Evolutionary conservation across 2,888 invertebrate species (phyloP).

Genomic region (Erynnis tages): DNA sequence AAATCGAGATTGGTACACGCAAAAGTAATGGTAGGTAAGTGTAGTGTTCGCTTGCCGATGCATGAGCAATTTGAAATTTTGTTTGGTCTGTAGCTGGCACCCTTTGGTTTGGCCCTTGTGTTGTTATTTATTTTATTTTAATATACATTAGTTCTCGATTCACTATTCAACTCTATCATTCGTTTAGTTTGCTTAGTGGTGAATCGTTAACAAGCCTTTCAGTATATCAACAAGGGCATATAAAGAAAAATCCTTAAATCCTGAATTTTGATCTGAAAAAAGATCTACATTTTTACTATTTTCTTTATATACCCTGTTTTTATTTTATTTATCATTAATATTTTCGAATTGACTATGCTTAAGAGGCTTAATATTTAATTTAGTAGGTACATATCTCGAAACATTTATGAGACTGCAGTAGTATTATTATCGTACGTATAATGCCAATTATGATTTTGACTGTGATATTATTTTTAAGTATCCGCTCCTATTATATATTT

Average conservation of each 20-base stretch:
- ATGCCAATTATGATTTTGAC: conserved; percentile 53
- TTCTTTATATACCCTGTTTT: conserved; percentile 1
- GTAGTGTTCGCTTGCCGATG: conserved; percentile 69
- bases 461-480: conserved; percentile 66
- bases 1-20: conserved; percentile 45
- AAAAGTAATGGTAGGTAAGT: conserved; percentile 49
- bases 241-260: conserved; percentile 3
- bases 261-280: not conserved
- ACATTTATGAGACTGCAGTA: conserved; percentile 60
- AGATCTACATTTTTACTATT: conserved; percentile 11
- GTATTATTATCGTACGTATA: conserved; percentile 47
- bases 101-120: conserved; percentile 78
- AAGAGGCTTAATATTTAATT: conserved; percentile 34
- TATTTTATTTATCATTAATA: conserved; percentile 27
- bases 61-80: conserved; percentile 61
- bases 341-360: conserved; percentile 20
- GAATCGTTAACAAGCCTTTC: conserved; percentile 5
- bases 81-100: conserved; percentile 77
- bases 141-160: conserved; percentile 37
- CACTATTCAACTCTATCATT: conserved; percentile 15
- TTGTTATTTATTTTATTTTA: conserved; percentile 45
- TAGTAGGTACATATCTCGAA: conserved; percentile 36
- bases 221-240: not conserved
- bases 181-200: conserved; percentile 37
- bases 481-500: not conserved